These are phyloP conservation scores for Orientallactaga bullata DNA, from an alignment of 2,113 vertebrate genomes.

Conservation along the genomic window DNA sequence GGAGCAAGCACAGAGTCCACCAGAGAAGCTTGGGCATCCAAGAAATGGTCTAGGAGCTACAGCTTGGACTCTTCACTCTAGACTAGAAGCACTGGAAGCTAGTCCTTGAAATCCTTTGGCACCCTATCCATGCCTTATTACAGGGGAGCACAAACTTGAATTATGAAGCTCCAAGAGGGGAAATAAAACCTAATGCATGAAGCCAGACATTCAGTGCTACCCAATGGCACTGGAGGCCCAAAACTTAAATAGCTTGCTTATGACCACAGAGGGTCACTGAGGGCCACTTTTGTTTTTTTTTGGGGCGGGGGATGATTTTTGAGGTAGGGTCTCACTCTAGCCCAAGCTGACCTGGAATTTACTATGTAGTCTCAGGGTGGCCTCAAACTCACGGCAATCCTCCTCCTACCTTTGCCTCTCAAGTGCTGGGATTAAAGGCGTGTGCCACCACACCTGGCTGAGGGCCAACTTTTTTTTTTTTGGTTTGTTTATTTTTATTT, in stretches of 20 bases:
- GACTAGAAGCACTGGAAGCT: not conserved
- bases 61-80: not conserved
- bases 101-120: not conserved
- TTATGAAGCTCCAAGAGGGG: not conserved
- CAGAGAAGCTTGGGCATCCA: not conserved
- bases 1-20: not conserved
- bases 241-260: not conserved
- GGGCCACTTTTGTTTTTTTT: not conserved
- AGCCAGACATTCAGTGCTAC: not conserved
- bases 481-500: too few species aligned
- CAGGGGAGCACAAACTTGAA: not conserved
- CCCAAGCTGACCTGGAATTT: too few species aligned
- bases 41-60: not conserved
- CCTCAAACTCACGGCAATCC: too few species aligned
- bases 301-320: too few species aligned
- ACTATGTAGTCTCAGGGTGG: too few species aligned
- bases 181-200: not conserved
- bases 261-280: not conserved
- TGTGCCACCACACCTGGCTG: too few species aligned
- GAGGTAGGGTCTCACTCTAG: too few species aligned
- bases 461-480: too few species aligned
- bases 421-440: too few species aligned
- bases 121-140: not conserved
- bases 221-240: not conserved
- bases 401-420: too few species aligned